These are phyloP conservation scores for Archivesica marissinica DNA, from an alignment of 1,140 invertebrate species.

Conservation along the genomic window DNA sequence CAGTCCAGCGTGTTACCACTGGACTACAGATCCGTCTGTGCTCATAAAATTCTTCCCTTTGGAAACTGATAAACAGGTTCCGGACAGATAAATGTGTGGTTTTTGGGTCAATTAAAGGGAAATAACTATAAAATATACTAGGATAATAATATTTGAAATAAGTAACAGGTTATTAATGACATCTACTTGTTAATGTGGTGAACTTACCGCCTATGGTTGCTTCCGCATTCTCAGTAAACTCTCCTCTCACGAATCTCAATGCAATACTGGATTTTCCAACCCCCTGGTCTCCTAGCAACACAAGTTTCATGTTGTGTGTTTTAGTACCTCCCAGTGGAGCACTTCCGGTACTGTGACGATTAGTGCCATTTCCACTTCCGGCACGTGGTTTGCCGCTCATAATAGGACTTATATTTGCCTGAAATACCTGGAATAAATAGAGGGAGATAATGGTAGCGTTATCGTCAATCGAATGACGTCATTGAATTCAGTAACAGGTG, in stretches of 20 bases:
- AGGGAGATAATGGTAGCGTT: too few species aligned
- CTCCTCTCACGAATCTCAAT: conserved; percentile 99
- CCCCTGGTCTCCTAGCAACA: conserved; percentile 98
- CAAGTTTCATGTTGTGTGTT: conserved; percentile 99
- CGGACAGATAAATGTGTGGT: too few species aligned
- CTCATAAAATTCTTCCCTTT: too few species aligned
- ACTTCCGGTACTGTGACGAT: conserved; percentile 10
- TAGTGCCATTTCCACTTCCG: conserved; percentile 1
- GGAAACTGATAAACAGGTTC: too few species aligned
- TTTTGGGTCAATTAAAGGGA: too few species aligned
- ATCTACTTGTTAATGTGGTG: background rate
- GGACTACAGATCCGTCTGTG: too few species aligned
- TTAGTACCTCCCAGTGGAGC: conserved; percentile 89
- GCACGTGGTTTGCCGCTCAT: conserved; percentile 31
- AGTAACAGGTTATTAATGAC: background rate
- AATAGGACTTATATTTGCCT: conserved; percentile 33
- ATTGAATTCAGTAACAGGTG: too few species aligned
- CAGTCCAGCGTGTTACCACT: too few species aligned
- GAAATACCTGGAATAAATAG: conserved; percentile 18
- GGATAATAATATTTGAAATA: background rate
- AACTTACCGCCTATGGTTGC: conserved; percentile 98
- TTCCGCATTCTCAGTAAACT: conserved; percentile 99
- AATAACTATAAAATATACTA: background rate
- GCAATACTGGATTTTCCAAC: conserved; percentile 99
- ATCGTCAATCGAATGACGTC: too few species aligned